Conservation (phyloP, 2,888 invertebrate genomes). For the Phlogophora meticulosa region DNA sequence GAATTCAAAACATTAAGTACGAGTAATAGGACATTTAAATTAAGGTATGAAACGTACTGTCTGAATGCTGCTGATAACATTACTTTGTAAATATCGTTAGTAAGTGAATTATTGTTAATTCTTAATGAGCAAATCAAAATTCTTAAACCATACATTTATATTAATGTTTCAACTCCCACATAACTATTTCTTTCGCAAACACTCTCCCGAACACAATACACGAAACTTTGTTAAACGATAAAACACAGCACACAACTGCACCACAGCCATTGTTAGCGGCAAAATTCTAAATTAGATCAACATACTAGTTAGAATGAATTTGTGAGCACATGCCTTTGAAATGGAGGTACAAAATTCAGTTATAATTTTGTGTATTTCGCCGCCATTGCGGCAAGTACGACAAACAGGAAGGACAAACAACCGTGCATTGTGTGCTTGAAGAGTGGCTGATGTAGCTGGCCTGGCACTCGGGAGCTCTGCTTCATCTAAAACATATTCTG, state of each 20-base stretch:
- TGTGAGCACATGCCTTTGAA: slow-evolving; percentile 68
- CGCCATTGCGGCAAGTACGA: slow-evolving; percentile 70
- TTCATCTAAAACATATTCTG: slow-evolving; percentile 55
- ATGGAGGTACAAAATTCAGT: slow-evolving; percentile 80
- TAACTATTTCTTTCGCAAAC: slow-evolving; percentile 16
- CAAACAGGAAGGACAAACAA: slow-evolving; percentile 84
- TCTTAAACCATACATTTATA: no score
- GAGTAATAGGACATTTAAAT: no score
- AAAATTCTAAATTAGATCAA: slow-evolving; percentile 64
- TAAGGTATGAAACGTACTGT: no score
- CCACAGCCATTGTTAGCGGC: slow-evolving; percentile 49
- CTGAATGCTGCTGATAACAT: no score
- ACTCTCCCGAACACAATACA: slow-evolving; percentile 28
- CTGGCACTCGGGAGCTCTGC: slow-evolving; percentile 44
- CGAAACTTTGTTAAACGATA: slow-evolving; percentile 15
- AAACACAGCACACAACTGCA: slow-evolving; percentile 35
- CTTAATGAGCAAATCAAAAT: no score
- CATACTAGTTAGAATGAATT: slow-evolving; percentile 67
- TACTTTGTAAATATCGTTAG: no score
- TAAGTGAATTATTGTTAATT: no score
- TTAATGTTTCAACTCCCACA: slow-evolving; percentile 1
- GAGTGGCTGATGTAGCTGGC: slow-evolving; percentile 70
- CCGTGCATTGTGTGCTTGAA: slow-evolving; percentile 76
- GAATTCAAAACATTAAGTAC: neutral
- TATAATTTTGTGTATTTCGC: slow-evolving; percentile 81